Conservation (phyloP, 2,797 vertebrate species). For the Xenentodon cancila region DNA sequence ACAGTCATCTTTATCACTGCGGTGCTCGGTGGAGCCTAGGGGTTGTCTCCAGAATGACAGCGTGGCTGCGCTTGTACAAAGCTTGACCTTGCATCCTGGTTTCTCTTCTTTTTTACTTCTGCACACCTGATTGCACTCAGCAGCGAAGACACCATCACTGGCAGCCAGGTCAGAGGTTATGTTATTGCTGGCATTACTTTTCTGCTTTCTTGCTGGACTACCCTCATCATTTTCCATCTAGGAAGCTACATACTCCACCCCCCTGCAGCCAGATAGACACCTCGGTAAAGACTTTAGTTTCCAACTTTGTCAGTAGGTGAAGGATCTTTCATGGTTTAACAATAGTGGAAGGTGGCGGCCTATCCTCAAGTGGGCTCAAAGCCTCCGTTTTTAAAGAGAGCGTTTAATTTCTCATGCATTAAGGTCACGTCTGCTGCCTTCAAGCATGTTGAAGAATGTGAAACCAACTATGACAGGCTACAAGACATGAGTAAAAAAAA, state of each 20-base stretch:
- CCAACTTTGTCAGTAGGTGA: constrained; percentile 56
- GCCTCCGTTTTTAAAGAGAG: constrained; percentile 9
- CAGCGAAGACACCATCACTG: constrained; percentile 30
- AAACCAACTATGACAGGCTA: constrained; percentile 10
- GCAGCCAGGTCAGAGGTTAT: constrained; percentile 47
- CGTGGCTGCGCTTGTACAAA: constrained; percentile 8
- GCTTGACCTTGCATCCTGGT: constrained; percentile 38
- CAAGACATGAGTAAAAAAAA: neutral
- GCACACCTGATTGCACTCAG: constrained; percentile 41
- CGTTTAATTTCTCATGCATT: constrained; percentile 12
- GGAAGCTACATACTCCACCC: constrained; percentile 33
- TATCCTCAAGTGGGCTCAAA: constrained; percentile 13
- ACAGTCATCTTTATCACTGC: constrained; percentile 32
- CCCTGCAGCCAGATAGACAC: constrained; percentile 17
- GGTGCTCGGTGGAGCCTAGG: neutral
- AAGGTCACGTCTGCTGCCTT: constrained; percentile 14
- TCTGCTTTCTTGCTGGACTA: constrained; percentile 38
- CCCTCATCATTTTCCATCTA: constrained; percentile 31
- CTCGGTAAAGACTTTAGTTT: constrained; percentile 28
- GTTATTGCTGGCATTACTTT: constrained; percentile 64
- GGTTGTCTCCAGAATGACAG: constrained; percentile 16
- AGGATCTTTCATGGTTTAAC: constrained; percentile 29
- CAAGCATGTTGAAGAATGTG: constrained; percentile 9
- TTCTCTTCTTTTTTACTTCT: neutral
- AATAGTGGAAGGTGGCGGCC: constrained; percentile 9